Conservation (phyloP, 2,797 vertebrate species). For the Pangasius sanitwongsei region DNA sequence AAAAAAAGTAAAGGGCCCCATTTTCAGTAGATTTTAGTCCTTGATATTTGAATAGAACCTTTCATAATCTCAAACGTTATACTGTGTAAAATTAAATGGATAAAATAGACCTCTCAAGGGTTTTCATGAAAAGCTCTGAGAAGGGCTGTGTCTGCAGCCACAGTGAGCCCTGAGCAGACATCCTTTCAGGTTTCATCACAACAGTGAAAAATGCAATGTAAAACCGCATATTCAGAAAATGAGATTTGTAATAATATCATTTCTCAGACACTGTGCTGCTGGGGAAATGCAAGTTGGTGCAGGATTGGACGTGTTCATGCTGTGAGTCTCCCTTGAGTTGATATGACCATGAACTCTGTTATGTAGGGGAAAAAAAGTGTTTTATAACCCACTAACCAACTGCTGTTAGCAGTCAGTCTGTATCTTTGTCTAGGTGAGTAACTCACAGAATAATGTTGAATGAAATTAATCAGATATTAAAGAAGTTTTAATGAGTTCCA, state of each 20-base stretch:
- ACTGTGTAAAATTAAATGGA: conserved; percentile 16
- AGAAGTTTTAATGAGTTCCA: background rate
- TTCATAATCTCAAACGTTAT: conserved; percentile 5
- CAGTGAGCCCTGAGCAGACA: background rate
- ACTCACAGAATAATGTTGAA: background rate
- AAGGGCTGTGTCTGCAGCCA: background rate
- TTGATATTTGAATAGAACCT: background rate
- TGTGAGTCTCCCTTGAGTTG: background rate
- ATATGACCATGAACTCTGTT: background rate
- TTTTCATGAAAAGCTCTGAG: background rate
- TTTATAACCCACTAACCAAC: conserved; percentile 2
- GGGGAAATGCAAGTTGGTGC: background rate
- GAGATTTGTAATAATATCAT: conserved; percentile 6
- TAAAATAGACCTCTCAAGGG: background rate
- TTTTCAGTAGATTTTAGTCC: background rate
- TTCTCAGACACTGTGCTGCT: background rate
- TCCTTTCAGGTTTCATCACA: conserved; percentile 5
- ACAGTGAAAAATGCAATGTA: background rate
- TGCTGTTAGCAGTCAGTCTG: background rate
- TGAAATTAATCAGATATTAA: background rate
- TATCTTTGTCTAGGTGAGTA: background rate
- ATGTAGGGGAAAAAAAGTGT: background rate
- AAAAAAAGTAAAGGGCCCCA: background rate
- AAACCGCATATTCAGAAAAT: background rate
- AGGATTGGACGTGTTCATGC: conserved; percentile 9